Base-by-base conservation (phyloP, 2,113 vertebrate species). In the Nicator chloris region DNA sequence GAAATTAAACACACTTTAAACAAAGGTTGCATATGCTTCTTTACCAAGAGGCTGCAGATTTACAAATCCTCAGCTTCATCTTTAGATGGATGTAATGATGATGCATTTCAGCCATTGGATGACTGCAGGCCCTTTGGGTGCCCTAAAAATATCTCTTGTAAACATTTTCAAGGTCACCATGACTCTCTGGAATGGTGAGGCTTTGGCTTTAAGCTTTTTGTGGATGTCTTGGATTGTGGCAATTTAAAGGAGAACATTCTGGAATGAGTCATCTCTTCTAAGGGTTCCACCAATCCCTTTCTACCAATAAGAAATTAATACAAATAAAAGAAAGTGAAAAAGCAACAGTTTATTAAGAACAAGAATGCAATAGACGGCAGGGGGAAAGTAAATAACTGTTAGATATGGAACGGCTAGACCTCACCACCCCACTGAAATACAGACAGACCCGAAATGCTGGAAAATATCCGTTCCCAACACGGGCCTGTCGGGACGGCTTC, bases 1-100 rank as follows among this genome's bases (percentile, higher is more conserved):
- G 78, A 73, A 94, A 93, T 87, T 79, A 91, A 92, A 79, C 61
- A 75, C 13, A 30, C 28, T 56, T 86, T 81, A 70, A 57, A 35
- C 14, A 57, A 83, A 86, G 69, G 37, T n/a, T 93, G 61, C 57
- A 24, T 71, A 57, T 91, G 49, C 40, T 69, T 85, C 42, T 71
- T 78, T 63, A 49, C 10, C 45, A 51, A 78, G 86, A 64, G 16
- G n/a, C 73, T 75, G 42, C 31, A 40, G 56, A 70, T 68, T 63
- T 54, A 59, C 44, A 66, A 49, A 82, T 82, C 64, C 54, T 94
- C 35, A 82, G 65, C 60, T 75, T 88, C 18, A 14, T 84, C 40
- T 90, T 64, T 27, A 54, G 57, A 22, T 57, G 72, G 60, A 86
- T n/a, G n/a, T n/a, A n/a, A n/a, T n/a, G 54, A 75, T 54, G 45